Conservation (phyloP, 2,888 invertebrate genomes). For the Hylaea fasciaria region DNA sequence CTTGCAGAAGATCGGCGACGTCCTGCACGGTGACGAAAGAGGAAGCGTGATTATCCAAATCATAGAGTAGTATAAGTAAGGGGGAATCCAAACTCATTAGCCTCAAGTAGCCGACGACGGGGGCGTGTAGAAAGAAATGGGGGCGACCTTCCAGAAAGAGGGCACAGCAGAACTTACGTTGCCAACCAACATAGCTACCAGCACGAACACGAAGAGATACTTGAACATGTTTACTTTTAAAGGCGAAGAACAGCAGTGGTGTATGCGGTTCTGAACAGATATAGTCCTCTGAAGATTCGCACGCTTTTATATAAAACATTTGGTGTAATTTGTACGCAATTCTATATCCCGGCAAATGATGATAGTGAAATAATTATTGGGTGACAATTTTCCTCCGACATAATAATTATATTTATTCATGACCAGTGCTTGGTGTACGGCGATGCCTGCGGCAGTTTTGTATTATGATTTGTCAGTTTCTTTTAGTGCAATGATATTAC, state of each 20-base stretch:
- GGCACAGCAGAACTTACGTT: conserved; percentile 43
- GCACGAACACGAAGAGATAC: conserved; percentile 39
- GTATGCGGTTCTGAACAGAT: conserved; percentile 2
- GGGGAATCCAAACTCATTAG: too few relatives aligned
- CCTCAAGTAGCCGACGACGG: too few relatives aligned
- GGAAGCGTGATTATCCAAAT: too few relatives aligned
- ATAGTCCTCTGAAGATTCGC: conserved; percentile 1
- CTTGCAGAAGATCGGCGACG: too few relatives aligned
- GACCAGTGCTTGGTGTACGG: not conserved
- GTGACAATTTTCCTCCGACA: conserved; percentile 22
- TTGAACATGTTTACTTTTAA: conserved; percentile 45
- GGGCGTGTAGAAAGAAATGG: too few relatives aligned
- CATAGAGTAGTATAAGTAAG: too few relatives aligned
- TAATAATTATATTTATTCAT: conserved; percentile 2
- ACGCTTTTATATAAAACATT: conserved; percentile 32
- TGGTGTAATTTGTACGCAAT: conserved; percentile 19
- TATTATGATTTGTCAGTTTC: too few relatives aligned
- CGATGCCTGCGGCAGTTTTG: not conserved
- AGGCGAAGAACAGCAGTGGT: not conserved
- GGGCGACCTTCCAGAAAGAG: too few relatives aligned
- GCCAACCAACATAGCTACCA: conserved; percentile 50
- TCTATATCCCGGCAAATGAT: conserved; percentile 40
- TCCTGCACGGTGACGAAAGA: too few relatives aligned
- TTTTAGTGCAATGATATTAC: too few relatives aligned
- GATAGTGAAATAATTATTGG: conserved; percentile 46